phyloP scores from a whole-genome alignment of 92 coral and sea anemone species.

The Zoanthus gigantus region DNA sequence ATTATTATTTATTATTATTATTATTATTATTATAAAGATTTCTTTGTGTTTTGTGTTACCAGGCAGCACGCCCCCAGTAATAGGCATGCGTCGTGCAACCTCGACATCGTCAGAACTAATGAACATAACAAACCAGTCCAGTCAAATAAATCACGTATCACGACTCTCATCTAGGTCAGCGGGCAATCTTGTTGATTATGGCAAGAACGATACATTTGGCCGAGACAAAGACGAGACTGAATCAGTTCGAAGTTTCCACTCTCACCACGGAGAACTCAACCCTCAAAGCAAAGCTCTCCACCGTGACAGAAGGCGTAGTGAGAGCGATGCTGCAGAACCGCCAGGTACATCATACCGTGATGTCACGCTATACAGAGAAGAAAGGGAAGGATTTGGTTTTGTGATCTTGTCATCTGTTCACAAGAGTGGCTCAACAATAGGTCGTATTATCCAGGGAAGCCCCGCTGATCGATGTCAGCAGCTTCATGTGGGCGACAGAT shows the following conservation, averaged over 20 bases:
- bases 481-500: conserved; percentile 93
- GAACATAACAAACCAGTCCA: conserved; percentile 35
- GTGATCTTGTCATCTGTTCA: conserved; percentile 92
- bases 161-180: conserved; percentile 88
- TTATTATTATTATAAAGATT: too few relatives aligned
- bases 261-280: conserved; percentile 57
- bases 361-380: conserved; percentile 75
- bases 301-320: conserved; percentile 81
- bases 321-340: conserved; percentile 76
- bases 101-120: conserved; percentile 67
- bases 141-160: conserved; percentile 46
- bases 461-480: conserved; percentile 97
- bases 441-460: conserved; percentile 95
- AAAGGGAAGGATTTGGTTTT: conserved; percentile 93
- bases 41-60: not conserved
- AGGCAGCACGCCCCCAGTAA: conserved; percentile 71
- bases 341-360: conserved; percentile 74
- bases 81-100: conserved; percentile 73
- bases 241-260: conserved; percentile 67
- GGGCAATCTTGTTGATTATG: conserved; percentile 87
- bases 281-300: conserved; percentile 28
- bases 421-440: conserved; percentile 94
- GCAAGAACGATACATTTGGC: conserved; percentile 52
- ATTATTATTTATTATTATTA: too few relatives aligned
- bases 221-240: conserved; percentile 58